These are phyloP conservation scores for Diachasma alloeum DNA, from an alignment of 1,140 invertebrate genomes.

Conservation along the genomic window DNA sequence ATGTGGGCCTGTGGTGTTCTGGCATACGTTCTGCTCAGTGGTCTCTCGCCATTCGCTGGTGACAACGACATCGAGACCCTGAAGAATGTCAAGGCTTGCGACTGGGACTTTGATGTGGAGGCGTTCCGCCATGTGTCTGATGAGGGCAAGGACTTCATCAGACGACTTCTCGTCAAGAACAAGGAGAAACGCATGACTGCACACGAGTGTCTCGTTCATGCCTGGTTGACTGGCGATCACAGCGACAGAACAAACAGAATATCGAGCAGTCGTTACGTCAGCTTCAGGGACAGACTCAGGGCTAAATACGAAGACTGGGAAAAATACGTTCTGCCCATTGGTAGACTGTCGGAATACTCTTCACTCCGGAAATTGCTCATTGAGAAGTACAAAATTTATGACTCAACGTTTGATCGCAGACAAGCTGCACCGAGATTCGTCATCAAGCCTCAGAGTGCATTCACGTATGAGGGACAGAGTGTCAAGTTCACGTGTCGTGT, in stretches of 20 bases:
- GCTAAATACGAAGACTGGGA: slow-evolving; percentile 90
- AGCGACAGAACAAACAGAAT: slow-evolving; percentile 80
- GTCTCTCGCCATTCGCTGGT: slow-evolving; percentile 97
- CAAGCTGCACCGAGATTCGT: slow-evolving; percentile 98
- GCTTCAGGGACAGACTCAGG: slow-evolving; percentile 87
- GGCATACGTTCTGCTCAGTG: slow-evolving; percentile 95
- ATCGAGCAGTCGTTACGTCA: slow-evolving; percentile 82
- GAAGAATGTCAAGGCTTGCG: slow-evolving; percentile 97
- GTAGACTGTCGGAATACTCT: slow-evolving; percentile 95
- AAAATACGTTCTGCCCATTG: slow-evolving; percentile 91
- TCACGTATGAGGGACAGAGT: slow-evolving; percentile 96
- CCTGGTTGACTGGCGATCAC: slow-evolving; percentile 91
- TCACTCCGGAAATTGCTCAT: slow-evolving; percentile 95
- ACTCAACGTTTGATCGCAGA: slow-evolving; percentile 93
- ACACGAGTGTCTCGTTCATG: slow-evolving; percentile 94
- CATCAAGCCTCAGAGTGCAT: slow-evolving; percentile 93
- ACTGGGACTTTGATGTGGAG: slow-evolving; percentile 98
- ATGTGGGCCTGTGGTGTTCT: slow-evolving; percentile 99
- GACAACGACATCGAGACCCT: slow-evolving; percentile 98
- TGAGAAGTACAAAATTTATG: slow-evolving; percentile 96
- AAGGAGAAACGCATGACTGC: slow-evolving; percentile 99
- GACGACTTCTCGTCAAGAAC: slow-evolving; percentile 88
- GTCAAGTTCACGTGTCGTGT: slow-evolving; percentile 97
- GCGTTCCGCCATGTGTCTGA: slow-evolving; percentile 93
- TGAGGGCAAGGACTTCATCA: slow-evolving; percentile 98